Conservation (phyloP, 2,113 vertebrate species). For the Apodemus speciosus region DNA sequence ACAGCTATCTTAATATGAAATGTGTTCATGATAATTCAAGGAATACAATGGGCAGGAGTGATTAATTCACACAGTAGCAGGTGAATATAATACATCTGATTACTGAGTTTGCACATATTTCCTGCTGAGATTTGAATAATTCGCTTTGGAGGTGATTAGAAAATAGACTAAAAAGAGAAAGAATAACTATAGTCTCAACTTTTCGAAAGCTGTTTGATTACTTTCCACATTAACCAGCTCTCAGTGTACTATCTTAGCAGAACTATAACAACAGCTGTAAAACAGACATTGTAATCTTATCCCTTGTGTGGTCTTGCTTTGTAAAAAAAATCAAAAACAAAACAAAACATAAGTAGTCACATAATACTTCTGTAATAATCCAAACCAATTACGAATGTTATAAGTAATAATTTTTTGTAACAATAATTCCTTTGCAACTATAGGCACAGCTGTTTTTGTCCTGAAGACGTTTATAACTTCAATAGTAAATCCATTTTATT, state of each 20-base stretch:
- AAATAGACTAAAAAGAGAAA: background rate
- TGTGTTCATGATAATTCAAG: slow-evolving; percentile 25
- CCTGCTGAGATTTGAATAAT: slow-evolving; percentile 4
- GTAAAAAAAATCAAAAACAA: no score
- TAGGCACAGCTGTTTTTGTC: background rate
- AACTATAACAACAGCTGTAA: background rate
- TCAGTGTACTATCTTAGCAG: background rate
- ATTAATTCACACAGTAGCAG: slow-evolving; percentile 18
- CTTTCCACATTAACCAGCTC: background rate
- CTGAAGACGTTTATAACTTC: background rate
- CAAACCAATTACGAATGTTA: background rate
- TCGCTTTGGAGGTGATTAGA: slow-evolving; percentile 2
- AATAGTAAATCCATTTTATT: background rate
- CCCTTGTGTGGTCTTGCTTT: background rate
- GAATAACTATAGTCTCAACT: background rate
- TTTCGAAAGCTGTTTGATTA: background rate
- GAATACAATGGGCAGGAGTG: background rate
- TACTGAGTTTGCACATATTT: slow-evolving; percentile 52
- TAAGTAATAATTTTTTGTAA: background rate
- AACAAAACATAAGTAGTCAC: background rate
- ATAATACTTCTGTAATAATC: background rate
- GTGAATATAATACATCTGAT: slow-evolving; percentile 39
- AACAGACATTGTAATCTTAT: background rate
- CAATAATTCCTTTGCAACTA: background rate
- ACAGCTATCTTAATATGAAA: slow-evolving; percentile 12